These are phyloP conservation scores for Ypsolopha sequella DNA, from an alignment of 2,888 invertebrate species.

Conservation along the genomic window DNA sequence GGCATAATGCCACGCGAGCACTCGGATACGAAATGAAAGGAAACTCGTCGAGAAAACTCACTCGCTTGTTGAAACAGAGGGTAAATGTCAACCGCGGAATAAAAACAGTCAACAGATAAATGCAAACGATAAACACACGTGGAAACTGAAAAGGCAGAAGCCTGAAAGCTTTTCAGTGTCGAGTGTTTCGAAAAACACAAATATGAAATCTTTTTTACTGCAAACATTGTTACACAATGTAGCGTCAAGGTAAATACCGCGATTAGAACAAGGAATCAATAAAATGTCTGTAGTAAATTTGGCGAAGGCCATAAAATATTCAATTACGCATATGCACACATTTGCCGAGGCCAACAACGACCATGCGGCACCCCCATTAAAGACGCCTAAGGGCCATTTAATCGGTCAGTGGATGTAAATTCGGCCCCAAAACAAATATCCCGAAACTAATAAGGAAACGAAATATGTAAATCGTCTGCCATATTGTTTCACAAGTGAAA, in stretches of 20 bases:
- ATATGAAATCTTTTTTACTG: conserved; percentile 16
- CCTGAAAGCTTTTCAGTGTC: conserved; percentile 40
- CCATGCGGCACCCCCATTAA: conserved; percentile 71
- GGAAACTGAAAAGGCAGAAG: conserved; percentile 51
- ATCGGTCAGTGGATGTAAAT: conserved; percentile 72
- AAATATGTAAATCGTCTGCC: conserved; percentile 70
- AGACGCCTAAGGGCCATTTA: conserved; percentile 71
- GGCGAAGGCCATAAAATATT: conserved; percentile 64
- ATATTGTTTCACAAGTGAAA: conserved; percentile 72
- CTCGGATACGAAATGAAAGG: conserved; percentile 61
- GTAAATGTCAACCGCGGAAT: conserved; percentile 67
- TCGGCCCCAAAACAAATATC: conserved; percentile 70
- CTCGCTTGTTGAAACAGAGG: conserved; percentile 59
- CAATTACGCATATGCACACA: conserved; percentile 71
- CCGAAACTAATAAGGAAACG: conserved; percentile 72
- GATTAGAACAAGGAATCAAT: conserved; percentile 38
- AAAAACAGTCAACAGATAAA: conserved; percentile 72
- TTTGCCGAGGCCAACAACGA: conserved; percentile 68
- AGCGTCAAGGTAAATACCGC: background rate
- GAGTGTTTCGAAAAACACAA: conserved; percentile 27
- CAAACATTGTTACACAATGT: background rate
- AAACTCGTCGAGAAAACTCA: conserved; percentile 52
- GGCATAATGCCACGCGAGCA: conserved; percentile 61
- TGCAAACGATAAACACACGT: conserved; percentile 65
- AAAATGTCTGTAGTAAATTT: conserved; percentile 54